A percentile compares a stretch with the other conserved stretches of the same genome.
Evolutionary conservation across 2,888 invertebrate genomes (phyloP).

Genomic region (Pheosia tremula): DNA sequence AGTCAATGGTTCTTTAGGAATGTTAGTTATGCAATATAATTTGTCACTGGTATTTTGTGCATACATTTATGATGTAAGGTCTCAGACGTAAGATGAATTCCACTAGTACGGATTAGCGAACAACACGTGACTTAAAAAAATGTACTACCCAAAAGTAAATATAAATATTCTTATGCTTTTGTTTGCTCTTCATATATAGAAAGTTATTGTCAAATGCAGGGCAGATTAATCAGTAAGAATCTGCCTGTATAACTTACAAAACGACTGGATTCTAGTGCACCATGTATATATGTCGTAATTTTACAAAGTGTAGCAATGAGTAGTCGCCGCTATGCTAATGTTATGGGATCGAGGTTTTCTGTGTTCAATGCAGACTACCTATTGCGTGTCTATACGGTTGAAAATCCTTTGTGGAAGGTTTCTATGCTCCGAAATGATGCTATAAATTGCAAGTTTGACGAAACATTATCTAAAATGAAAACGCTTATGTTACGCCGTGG

Average conservation of each 20-base stretch:
- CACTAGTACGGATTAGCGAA: no score
- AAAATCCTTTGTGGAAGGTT: not conserved
- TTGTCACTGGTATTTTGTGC: not conserved
- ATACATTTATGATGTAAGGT: not conserved
- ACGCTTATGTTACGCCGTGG: not conserved
- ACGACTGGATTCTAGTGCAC: not conserved
- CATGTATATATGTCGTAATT: conserved; percentile 20
- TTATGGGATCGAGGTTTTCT: conserved; percentile 35
- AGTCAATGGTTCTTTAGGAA: not conserved
- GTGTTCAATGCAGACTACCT: conserved; percentile 1
- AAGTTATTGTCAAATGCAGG: not conserved
- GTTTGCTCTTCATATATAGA: no score
- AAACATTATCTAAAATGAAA: not conserved
- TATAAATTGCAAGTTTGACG: not conserved
- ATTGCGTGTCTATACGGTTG: not conserved
- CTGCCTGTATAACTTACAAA: not conserved
- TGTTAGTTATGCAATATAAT: not conserved
- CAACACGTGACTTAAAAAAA: no score
- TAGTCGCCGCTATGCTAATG: conserved; percentile 32
- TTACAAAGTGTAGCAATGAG: conserved; percentile 24
- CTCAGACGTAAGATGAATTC: no score
- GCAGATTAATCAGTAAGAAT: not conserved
- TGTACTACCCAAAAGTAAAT: no score
- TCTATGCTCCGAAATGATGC: not conserved
- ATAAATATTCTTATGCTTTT: no score